Percentiles rank a stretch among this genome's conserved stretches.
Conservation (phyloP, 2,113 vertebrate species). For the Sphyrna mokarran region DNA sequence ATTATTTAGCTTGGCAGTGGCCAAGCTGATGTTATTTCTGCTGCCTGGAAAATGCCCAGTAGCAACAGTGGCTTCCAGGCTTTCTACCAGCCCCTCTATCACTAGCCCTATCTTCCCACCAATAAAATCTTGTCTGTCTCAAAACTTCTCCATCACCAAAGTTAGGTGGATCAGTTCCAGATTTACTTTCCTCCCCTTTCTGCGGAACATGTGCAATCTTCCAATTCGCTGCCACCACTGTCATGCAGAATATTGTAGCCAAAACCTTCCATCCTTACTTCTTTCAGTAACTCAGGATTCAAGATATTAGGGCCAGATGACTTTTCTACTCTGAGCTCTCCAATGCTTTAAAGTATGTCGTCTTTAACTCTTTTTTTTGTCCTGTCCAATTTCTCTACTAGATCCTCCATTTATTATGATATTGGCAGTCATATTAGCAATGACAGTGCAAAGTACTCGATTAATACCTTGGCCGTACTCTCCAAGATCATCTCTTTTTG, state of each 20-base stretch:
- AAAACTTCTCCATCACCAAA: not conserved
- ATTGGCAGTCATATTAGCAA: not conserved
- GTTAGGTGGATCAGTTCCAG: not conserved
- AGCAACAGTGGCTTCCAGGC: not conserved
- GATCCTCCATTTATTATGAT: not conserved
- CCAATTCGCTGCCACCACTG: not conserved
- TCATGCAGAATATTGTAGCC: not conserved
- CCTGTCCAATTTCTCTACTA: not conserved
- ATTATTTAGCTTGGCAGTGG: not conserved
- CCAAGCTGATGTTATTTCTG: not conserved
- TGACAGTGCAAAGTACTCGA: not conserved
- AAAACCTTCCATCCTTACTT: too few relatives aligned
- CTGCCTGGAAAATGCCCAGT: not conserved
- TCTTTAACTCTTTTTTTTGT: not conserved
- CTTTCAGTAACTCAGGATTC: too few relatives aligned
- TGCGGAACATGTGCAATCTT: not conserved
- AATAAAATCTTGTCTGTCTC: not conserved
- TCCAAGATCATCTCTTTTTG: not conserved
- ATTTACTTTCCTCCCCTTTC: not conserved
- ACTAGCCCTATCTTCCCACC: not conserved
- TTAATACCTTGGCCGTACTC: not conserved
- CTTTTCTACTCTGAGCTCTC: not conserved
- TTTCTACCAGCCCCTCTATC: not conserved
- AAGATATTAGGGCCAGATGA: too few relatives aligned
- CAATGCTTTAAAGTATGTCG: not conserved